Conservation (phyloP, 2,888 invertebrate species). For the Sceliomorpha sp. region DNA sequence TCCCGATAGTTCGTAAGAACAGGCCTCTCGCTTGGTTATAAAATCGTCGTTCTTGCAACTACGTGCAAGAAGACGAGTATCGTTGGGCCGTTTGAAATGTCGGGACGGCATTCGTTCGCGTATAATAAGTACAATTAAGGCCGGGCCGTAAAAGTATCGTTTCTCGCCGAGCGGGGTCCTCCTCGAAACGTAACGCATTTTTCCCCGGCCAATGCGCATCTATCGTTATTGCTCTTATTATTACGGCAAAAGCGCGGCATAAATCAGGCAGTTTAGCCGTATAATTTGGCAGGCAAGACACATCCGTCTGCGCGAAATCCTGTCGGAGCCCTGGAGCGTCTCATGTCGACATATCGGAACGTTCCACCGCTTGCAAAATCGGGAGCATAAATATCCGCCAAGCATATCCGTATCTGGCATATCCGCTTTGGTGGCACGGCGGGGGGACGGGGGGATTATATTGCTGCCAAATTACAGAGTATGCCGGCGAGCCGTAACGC, state of each 20-base stretch:
- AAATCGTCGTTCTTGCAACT: constrained; percentile 50
- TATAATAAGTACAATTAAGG: constrained; percentile 75
- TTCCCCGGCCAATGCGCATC: constrained; percentile 36
- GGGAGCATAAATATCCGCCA: constrained; percentile 74
- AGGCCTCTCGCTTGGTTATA: constrained; percentile 39
- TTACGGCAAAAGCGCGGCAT: constrained; percentile 68
- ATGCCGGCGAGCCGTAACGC: constrained; percentile 72
- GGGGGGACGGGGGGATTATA: constrained; percentile 67
- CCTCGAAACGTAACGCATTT: constrained; percentile 31
- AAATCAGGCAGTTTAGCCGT: constrained; percentile 76
- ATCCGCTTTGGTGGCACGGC: constrained; percentile 12
- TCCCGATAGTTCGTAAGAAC: constrained; percentile 20
- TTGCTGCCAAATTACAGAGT: constrained; percentile 78
- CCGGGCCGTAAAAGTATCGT: constrained; percentile 61
- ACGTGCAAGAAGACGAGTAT: constrained; percentile 32
- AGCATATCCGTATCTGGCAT: constrained; percentile 55
- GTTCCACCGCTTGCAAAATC: constrained; percentile 60
- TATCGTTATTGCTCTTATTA: constrained; percentile 60
- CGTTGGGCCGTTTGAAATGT: constrained; percentile 58
- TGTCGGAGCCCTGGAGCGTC: not conserved
- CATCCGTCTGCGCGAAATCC: constrained; percentile 29
- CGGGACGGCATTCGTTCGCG: constrained; percentile 53
- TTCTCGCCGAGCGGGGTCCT: constrained; percentile 13
- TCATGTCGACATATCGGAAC: constrained; percentile 31
- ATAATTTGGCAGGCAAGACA: constrained; percentile 70